Evolutionary conservation across 2,113 vertebrate species (phyloP).

Genomic region (Eonycteris spelaea): DNA sequence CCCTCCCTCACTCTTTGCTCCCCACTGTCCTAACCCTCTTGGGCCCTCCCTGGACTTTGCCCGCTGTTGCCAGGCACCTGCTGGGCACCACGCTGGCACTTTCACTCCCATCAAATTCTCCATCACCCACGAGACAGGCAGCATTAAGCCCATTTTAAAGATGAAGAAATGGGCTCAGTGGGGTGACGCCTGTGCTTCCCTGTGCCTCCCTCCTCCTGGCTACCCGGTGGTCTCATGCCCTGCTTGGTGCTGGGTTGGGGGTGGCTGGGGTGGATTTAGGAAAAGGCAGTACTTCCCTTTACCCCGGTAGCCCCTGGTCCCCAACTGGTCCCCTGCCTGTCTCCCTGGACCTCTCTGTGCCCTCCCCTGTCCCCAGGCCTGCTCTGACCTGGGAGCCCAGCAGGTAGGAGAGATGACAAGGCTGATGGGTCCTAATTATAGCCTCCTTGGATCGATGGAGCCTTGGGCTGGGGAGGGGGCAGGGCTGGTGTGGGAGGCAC

Average conservation of each 20-base stretch:
- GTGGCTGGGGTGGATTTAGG: background rate
- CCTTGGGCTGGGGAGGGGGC: background rate
- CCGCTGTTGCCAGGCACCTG: fast-evolving
- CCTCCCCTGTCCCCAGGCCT: background rate
- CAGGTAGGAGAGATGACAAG: background rate
- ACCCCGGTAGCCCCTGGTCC: background rate
- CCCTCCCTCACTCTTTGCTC: no score
- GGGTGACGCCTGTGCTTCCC: background rate
- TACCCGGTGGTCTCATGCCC: background rate
- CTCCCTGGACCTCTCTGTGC: background rate
- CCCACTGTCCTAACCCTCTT: fast-evolving
- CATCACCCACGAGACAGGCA: background rate
- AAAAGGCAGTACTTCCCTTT: background rate
- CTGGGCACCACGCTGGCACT: no score
- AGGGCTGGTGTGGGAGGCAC: background rate
- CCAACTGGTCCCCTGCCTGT: background rate
- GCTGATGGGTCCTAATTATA: slow-evolving; percentile 55
- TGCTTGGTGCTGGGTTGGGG: background rate
- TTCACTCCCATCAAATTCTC: background rate
- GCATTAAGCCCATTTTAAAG: background rate
- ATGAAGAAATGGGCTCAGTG: background rate
- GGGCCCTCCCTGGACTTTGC: background rate
- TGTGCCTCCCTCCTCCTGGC: background rate
- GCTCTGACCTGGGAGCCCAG: background rate
- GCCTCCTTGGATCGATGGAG: background rate